phyloP scores from a whole-genome alignment of 2,888 invertebrate species.

The Troides helena region DNA sequence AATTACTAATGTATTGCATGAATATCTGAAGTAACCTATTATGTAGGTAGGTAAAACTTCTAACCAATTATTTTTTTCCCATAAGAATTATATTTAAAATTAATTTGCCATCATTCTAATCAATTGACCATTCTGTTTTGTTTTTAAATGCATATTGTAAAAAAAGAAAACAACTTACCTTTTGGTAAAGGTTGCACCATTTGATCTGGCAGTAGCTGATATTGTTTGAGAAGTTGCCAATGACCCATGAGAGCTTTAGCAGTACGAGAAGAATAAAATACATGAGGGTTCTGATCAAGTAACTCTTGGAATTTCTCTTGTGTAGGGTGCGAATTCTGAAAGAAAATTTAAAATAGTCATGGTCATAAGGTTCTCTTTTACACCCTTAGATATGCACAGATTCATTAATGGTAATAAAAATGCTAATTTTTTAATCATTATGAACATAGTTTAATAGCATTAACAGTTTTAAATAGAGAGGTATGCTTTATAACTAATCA shows the following conservation, averaged over 20 bases:
- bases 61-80: no score
- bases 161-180: slow-evolving; percentile 46
- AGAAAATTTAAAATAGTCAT: slow-evolving; percentile 28
- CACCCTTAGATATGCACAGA: background rate
- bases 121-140: background rate
- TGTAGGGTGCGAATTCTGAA: slow-evolving; percentile 85
- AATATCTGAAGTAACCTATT: no score
- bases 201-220: slow-evolving; percentile 94
- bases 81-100: no score
- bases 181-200: slow-evolving; percentile 82
- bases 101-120: no score
- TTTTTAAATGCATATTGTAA: background rate
- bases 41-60: no score
- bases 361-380: background rate
- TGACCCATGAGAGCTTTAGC: slow-evolving; percentile 91
- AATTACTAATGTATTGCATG: no score
- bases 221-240: slow-evolving; percentile 96
- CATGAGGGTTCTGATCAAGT: slow-evolving; percentile 88
- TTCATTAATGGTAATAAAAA: no score
- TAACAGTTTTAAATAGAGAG: no score
- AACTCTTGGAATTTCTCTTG: slow-evolving; percentile 91
- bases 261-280: slow-evolving; percentile 93
- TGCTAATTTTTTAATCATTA: no score
- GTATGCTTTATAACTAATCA: no score
- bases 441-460: no score